Percentiles rank a stretch among this genome's conserved stretches.
phyloP scores from a whole-genome alignment of 2,797 vertebrate genomes.

The Rhincodon typus region DNA sequence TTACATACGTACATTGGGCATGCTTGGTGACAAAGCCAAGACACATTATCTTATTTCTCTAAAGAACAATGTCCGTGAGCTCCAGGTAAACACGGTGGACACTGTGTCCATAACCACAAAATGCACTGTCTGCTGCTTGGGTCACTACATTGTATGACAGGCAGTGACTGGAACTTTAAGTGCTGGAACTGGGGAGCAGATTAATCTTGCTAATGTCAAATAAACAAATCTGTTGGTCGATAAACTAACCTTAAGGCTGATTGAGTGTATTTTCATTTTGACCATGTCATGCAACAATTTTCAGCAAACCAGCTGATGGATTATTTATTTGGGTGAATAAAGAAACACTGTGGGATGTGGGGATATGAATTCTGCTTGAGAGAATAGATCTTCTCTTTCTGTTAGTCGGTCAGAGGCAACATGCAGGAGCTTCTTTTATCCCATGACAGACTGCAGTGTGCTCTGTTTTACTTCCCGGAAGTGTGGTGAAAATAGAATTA shows the following conservation, averaged over 20 bases:
- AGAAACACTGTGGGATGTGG: neutral
- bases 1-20: neutral
- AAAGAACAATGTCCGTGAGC: neutral
- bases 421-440: no score
- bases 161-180: neutral
- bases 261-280: neutral
- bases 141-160: neutral
- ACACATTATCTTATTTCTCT: neutral
- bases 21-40: neutral
- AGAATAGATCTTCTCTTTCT: neutral
- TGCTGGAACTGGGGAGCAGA: neutral
- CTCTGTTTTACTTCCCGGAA: no score
- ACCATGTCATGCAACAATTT: neutral
- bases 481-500: no score
- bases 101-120: neutral
- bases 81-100: neutral
- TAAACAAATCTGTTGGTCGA: neutral
- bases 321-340: neutral
- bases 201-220: neutral
- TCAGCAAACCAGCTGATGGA: neutral
- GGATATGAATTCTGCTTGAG: neutral
- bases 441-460: no score
- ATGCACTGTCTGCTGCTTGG: neutral
- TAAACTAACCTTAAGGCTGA: neutral
- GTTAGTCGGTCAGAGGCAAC: neutral